Evolutionary conservation across 1,140 invertebrate genomes (phyloP), one percentile per base, ranked within the genome.

Genomic region (Cecropterus lyciades): DNA sequence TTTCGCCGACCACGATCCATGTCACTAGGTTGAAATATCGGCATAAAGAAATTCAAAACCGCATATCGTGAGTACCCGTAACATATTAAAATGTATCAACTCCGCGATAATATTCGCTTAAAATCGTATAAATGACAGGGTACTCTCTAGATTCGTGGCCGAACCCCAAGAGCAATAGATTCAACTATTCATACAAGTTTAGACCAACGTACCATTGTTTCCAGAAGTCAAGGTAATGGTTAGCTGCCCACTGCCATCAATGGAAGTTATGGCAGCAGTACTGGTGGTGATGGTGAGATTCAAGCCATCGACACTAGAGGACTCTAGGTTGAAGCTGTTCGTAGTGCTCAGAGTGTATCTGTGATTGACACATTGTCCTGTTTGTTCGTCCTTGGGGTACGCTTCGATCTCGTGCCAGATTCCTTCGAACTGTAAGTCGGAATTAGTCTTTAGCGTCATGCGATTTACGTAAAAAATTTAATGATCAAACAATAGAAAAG

Each of bases 371-470:
- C 82, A 85, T 11, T 82, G 66, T 1, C 80, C 80, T 0, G 64
- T 49, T 33, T 77, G 74, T 5, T 73, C 17, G 0, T 73, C 72
- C 24, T 77, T 75, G 0, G 80, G 83, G 49, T 85, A 85, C 0
- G 75, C 55, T 57, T 78, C 33, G 6, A 85, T 72, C 69, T 83
- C 79, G 49, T 79, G 63, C 81, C 83, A 85, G n/a, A 55, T 53
- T 7, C 79, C 81, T 55, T 53, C n/a, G 60, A 83, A 85, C 83
- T 85, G 55, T 48, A 69, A 74, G 15, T 0, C 24, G 0, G 10
- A 14, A 59, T 11, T 33, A 11, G 40, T 10, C 11, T 27, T 2
- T 8, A 59, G n/a, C n/a, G n/a, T n/a, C n/a, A n/a, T n/a, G n/a
- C n/a, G n/a, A n/a, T n/a, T n/a, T n/a, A n/a, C n/a, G n/a, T n/a